These are phyloP conservation scores for Caretta caretta DNA, from an alignment of 2,113 vertebrate species.

Conservation along the genomic window DNA sequence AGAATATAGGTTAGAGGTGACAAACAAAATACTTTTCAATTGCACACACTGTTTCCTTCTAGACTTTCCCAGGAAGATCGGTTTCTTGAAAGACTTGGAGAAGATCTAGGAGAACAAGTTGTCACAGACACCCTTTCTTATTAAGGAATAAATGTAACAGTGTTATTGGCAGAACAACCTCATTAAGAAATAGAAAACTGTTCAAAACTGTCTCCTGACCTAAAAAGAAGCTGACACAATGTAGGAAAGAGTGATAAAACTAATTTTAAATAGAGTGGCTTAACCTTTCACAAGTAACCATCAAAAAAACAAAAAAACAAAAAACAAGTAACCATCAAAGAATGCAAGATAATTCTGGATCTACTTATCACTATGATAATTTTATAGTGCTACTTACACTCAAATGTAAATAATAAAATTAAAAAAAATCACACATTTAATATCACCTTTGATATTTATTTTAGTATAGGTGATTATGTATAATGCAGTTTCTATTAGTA, in stretches of 20 bases:
- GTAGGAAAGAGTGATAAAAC: neutral
- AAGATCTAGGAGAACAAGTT: neutral
- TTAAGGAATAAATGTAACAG: neutral
- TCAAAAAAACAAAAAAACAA: no score
- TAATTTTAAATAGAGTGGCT: neutral
- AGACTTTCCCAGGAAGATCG: neutral
- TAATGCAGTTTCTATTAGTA: neutral
- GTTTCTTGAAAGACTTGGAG: neutral
- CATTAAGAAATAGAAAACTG: neutral
- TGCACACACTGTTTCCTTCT: neutral
- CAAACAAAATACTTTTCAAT: neutral
- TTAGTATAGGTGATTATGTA: neutral
- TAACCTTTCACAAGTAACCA: neutral
- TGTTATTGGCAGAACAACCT: neutral
- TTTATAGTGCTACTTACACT: neutral
- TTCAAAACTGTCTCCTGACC: neutral
- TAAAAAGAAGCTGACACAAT: neutral
- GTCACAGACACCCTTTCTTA: neutral
- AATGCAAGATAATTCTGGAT: neutral
- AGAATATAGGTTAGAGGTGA: neutral
- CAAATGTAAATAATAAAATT: neutral
- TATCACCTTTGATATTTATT: neutral
- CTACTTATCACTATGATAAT: neutral
- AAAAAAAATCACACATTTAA: neutral
- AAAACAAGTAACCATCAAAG: neutral